Evolutionary conservation across 2,797 vertebrate species (phyloP), one percentile per base, ranked within the genome.

Genomic region (Parauchenoglanis ngamensis): DNA sequence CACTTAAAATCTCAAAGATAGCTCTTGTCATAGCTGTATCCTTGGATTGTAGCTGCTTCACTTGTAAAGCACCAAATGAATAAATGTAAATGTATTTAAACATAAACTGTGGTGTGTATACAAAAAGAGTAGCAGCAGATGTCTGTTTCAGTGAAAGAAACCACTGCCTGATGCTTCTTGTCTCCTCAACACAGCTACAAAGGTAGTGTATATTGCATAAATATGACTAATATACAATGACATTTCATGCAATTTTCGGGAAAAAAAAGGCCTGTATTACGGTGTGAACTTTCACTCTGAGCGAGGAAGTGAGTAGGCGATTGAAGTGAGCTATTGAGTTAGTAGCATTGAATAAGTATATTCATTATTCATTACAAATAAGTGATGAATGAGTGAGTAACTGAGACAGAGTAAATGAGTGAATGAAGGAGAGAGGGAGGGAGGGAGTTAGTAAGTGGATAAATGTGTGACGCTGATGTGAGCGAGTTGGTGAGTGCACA

Each of bases 41-140:
- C 57, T 46, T 80, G 78, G 57, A 80, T 23, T 78, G 52, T 8
- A 28, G 49, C 49, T 73, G 49, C 49, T 31, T 56, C 28, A 78
- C 52, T 57, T 57, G 28, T 35, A 57, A 78, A 40, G 56, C 44
- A 35, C 3, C 4, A n/a, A 49, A 17, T 65, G 57, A 63, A 46
- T 81, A n/a, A 46, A 46, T 63, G 25, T 8, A n/a, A 81, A 63
- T 57, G 54, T 78, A 78, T 57, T 57, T 78, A 19, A 56, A 57
- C 28, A 31, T 44, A 81, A 61, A 17, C 21, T 81, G n/a, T 25
- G 44, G 40, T 25, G 35, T 81, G 21, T 44, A 15, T 44, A 46
- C 21, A 63, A 13, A 81, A n/a, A 40, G 11, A 35, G 12, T 63
- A 80, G 78, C 56, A 13, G 56, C 8, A 19, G 52, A 59, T 2